A percentile compares a stretch with the other conserved stretches of the same genome.
phyloP scores from a whole-genome alignment of 2,888 invertebrate species.

The Ichneumon xanthorius region DNA sequence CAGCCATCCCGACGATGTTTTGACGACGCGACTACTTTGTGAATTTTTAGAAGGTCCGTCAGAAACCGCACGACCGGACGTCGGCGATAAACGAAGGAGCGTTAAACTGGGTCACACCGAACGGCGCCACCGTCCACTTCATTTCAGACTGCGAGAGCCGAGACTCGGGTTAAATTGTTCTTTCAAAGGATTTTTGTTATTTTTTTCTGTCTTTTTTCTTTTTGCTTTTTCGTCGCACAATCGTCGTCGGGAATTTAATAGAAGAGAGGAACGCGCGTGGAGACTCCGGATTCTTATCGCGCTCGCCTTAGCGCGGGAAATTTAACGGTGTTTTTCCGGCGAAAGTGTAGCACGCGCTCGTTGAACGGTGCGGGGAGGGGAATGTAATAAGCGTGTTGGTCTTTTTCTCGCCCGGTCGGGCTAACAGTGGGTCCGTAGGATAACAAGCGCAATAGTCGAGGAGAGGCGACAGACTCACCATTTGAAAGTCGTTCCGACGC shows the following conservation, averaged over 20 bases:
- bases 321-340: constrained; percentile 7
- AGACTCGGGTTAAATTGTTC: background rate
- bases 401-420: background rate
- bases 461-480: constrained; percentile 79
- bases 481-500: constrained; percentile 84
- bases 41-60: background rate
- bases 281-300: background rate
- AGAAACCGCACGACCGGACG: background rate
- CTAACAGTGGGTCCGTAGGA: background rate
- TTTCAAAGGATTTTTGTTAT: background rate
- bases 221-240: background rate
- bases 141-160: background rate
- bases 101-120: constrained; percentile 24
- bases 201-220: background rate
- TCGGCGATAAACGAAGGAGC: background rate
- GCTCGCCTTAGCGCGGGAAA: constrained; percentile 6
- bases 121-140: constrained; percentile 10
- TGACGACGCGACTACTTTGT: background rate
- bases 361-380: constrained; percentile 62
- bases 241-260: constrained; percentile 17
- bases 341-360: constrained; percentile 65
- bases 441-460: constrained; percentile 41
- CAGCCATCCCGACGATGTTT: background rate
- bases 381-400: constrained; percentile 58
- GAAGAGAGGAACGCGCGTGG: background rate